phyloP scores from a whole-genome alignment of 2,113 vertebrate genomes.

The Takifugu flavidus region DNA sequence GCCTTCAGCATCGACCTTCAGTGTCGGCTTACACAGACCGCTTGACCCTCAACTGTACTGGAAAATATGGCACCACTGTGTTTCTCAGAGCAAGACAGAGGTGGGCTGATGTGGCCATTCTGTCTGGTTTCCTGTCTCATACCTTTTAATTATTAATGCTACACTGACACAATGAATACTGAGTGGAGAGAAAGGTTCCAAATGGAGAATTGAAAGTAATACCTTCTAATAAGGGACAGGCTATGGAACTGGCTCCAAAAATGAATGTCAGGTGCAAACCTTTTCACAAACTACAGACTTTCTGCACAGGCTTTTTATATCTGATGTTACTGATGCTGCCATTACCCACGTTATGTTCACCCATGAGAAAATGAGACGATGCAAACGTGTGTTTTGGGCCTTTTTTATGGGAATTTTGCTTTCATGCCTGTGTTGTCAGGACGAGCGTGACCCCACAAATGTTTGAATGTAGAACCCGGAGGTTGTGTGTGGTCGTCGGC shows the following conservation, averaged over 20 bases:
- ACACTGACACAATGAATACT: slow-evolving; percentile 48
- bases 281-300: background rate
- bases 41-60: background rate
- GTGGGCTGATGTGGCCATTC: slow-evolving; percentile 21
- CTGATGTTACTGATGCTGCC: background rate
- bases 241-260: slow-evolving; percentile 10
- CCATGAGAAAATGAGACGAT: too few relatives aligned
- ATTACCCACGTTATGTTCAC: background rate
- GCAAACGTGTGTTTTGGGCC: too few relatives aligned
- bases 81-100: slow-evolving; percentile 10
- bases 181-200: slow-evolving; percentile 43
- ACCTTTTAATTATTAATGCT: slow-evolving; percentile 59
- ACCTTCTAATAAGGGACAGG: slow-evolving; percentile 25
- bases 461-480: slow-evolving; percentile 16
- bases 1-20: background rate
- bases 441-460: background rate
- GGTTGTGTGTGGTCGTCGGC: slow-evolving; percentile 20
- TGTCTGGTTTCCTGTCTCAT: slow-evolving; percentile 45
- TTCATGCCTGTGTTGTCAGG: background rate
- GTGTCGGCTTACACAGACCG: background rate
- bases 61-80: slow-evolving; percentile 5
- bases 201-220: slow-evolving; percentile 42
- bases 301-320: background rate
- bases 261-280: background rate
- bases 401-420: too few relatives aligned